Evolutionary conservation across 1,140 invertebrate species (phyloP).

Genomic region (Brevipalpus yothersi): DNA sequence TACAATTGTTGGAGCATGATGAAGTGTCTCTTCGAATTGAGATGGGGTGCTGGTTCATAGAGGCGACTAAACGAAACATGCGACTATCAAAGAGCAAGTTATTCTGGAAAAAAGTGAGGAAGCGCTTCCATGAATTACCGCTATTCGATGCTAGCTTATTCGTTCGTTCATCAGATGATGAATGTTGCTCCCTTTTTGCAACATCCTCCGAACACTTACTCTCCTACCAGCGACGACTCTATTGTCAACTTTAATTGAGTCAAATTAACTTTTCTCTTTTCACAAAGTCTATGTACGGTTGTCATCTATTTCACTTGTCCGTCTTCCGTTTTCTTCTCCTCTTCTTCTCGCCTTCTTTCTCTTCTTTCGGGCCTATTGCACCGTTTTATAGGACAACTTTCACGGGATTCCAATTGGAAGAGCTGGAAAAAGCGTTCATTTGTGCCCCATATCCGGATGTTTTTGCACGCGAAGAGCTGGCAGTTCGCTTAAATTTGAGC

Average conservation of each 20-base stretch:
- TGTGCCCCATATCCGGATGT: conserved; percentile 87
- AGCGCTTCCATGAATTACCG: not conserved
- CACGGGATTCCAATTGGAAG: conserved; percentile 79
- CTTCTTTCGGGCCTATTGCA: conserved; percentile 25
- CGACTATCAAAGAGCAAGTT: too few relatives aligned
- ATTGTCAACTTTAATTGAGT: not conserved
- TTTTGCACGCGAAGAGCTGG: conserved; percentile 77
- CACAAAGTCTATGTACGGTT: not conserved
- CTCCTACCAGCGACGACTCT: not conserved
- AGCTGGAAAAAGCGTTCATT: conserved; percentile 76
- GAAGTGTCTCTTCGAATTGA: too few relatives aligned
- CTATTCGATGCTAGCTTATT: not conserved
- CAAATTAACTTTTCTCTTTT: not conserved
- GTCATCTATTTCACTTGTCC: not conserved
- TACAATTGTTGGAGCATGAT: too few relatives aligned
- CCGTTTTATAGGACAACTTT: conserved; percentile 62
- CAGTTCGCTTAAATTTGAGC: conserved; percentile 50
- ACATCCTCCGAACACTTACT: not conserved
- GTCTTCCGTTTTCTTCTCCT: not conserved
- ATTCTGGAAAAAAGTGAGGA: too few relatives aligned
- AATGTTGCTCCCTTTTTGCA: not conserved
- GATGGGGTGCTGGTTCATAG: too few relatives aligned
- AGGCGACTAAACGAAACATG: too few relatives aligned
- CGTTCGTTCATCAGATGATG: not conserved
- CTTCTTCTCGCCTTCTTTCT: not conserved